Base-by-base conservation (phyloP, 2,113 vertebrate genomes). In the Thunnus thynnus region DNA sequence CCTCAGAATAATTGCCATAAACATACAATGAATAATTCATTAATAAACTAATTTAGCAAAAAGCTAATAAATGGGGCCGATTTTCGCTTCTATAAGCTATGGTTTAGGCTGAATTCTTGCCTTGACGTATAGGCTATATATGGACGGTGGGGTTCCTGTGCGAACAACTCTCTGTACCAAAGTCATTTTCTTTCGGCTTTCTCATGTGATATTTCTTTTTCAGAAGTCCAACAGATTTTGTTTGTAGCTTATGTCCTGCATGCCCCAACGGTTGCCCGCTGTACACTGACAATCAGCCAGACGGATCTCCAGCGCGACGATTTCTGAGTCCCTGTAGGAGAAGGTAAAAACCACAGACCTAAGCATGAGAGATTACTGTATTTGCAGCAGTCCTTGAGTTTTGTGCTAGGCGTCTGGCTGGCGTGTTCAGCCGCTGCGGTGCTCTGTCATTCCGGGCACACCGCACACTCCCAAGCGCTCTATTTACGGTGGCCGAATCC, bases 401-500 rank as follows among this genome's bases (percentile, higher is more conserved):
- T 80, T 73, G 76, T 75, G 72, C 77, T 86, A 51, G 16, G 55
- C 25, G 61, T 78, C 80, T 76, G 85, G 60, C 67, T 68, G 76
- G 57, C 32, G 41, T 61, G 64, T 32, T 84, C 76, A 47, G 81
- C 60, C 47, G 36, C 82, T n/a, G 72, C 51, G 32, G 74, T 64
- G 78, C 84, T 91, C 86, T 76, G 83, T 92, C 89, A 90, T 88
- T 88, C 88, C 27, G 73, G 78, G 86, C 87, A 86, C 90, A 90
- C 51, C 58, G 70, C 84, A 64, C 81, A 86, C 83, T 92, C 89
- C 83, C 90, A 70, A 84, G 88, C 84, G 85, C 88, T 92, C 89
- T 88, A 88, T 92, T 94, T 88, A 89, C 70, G 87, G 82, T 85
- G 85, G 88, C 81, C 83, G 74, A 60, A 87, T 81, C 88, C 89